Evolutionary conservation across 30 jellyfish, hydroid and myxozoan genomes (phyloP).

Genomic region (Aurelia sp.): DNA sequence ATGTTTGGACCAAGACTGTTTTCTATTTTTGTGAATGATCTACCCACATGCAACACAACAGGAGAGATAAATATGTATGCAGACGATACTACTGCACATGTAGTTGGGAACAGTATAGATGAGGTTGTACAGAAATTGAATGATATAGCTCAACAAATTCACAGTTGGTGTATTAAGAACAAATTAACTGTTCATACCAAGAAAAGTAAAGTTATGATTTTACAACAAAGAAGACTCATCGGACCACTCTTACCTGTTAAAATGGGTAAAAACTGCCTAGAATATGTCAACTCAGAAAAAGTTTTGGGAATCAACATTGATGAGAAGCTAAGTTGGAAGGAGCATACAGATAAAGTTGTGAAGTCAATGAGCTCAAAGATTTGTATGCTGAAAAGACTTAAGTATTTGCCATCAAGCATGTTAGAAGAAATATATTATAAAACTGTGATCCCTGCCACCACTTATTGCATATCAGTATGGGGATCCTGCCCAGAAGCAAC

Average conservation of each 20-base stretch:
- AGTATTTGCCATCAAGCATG: conserved; percentile 46
- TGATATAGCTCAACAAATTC: conserved; percentile 40
- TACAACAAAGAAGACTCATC: conserved; percentile 34
- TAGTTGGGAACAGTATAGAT: conserved; percentile 72
- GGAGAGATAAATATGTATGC: conserved; percentile 75
- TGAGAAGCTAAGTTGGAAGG: conserved; percentile 61
- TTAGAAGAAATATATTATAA: conserved; percentile 53
- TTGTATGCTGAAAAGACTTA: conserved; percentile 45
- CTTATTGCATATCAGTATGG: conserved; percentile 65
- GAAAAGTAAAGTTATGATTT: conserved; percentile 57
- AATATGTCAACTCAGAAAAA: conserved; percentile 28
- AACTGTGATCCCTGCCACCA: conserved; percentile 58
- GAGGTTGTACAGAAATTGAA: conserved; percentile 27
- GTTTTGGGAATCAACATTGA: conserved; percentile 69
- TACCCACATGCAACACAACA: conserved; percentile 60
- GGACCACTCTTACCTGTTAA: conserved; percentile 69
- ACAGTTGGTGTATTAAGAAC: conserved; percentile 52
- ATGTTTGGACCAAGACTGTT: conserved; percentile 59
- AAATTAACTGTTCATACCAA: conserved; percentile 53
- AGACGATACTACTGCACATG: conserved; percentile 65
- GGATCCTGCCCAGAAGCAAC: conserved; percentile 62
- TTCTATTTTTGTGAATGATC: conserved; percentile 60
- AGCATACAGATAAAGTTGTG: conserved; percentile 46
- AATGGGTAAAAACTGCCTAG: conserved; percentile 60
- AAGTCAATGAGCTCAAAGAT: conserved; percentile 61